A percentile compares a stretch with the other conserved stretches of the same genome.
Evolutionary conservation across 2,113 vertebrate genomes (phyloP).

Genomic region (Fulica atra): DNA sequence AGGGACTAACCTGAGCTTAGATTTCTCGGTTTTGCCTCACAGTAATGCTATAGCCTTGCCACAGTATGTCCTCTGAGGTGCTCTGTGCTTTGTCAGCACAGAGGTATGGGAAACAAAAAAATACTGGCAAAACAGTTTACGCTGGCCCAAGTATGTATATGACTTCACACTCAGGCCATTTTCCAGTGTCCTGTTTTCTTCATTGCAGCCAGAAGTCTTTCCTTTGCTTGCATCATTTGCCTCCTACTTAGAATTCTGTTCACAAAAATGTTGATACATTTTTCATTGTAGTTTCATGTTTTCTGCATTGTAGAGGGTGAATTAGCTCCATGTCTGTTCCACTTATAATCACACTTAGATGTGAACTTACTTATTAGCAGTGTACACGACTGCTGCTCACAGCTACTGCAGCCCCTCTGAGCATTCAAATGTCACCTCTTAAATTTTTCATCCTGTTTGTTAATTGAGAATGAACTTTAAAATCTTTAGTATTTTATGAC

Average conservation of each 20-base stretch:
- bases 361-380: conserved; percentile 23
- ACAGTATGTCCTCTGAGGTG: not conserved
- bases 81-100: not conserved
- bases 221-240: not conserved
- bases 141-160: not conserved
- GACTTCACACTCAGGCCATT: not conserved
- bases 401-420: not conserved
- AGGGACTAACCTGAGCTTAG: not conserved
- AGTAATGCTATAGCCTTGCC: not conserved
- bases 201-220: not conserved
- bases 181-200: conserved; percentile 3
- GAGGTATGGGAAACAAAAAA: not conserved
- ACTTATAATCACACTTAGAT: conserved; percentile 48
- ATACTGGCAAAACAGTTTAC: not conserved
- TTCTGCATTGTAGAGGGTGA: conserved; percentile 34
- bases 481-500: conserved; percentile 2
- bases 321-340: conserved; percentile 48
- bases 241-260: not conserved
- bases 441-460: conserved; percentile 39
- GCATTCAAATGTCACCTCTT: not conserved
- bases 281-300: conserved; percentile 15
- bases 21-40: not conserved
- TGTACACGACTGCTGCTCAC: not conserved
- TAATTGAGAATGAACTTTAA: conserved; percentile 14
- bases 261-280: not conserved